Evolutionary conservation across 2,797 vertebrate species (phyloP).

Genomic region (Bufotes viridis): DNA sequence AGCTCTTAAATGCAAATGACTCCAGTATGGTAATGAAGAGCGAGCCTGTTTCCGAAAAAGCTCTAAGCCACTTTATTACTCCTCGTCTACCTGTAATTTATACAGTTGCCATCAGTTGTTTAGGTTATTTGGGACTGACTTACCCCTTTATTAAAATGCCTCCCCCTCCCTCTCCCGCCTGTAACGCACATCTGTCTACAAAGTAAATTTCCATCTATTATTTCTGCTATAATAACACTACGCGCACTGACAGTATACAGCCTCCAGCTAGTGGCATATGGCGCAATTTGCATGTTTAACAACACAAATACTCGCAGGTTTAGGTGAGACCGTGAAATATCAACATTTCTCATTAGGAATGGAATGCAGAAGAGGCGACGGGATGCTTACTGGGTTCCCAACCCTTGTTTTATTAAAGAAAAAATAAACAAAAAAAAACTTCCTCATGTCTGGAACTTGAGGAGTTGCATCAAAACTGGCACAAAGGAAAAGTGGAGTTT

Average conservation of each 20-base stretch:
- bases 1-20: slow-evolving; percentile 66
- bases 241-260: slow-evolving; percentile 8
- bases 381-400: not conserved
- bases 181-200: slow-evolving; percentile 27
- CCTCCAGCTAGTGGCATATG: slow-evolving; percentile 36
- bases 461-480: not conserved
- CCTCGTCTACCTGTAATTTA: not conserved
- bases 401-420: not conserved
- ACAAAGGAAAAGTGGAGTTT: not conserved
- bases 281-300: slow-evolving; percentile 43
- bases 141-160: not conserved
- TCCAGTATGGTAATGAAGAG: slow-evolving; percentile 59
- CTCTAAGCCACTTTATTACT: not conserved
- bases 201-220: slow-evolving; percentile 37
- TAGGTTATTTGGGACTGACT: not conserved
- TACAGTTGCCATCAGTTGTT: not conserved
- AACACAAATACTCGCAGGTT: slow-evolving; percentile 32
- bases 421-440: not conserved
- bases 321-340: slow-evolving; percentile 32
- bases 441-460: not conserved
- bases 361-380: not conserved
- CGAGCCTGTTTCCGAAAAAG: slow-evolving; percentile 45
- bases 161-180: not conserved
- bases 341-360: slow-evolving; percentile 15
- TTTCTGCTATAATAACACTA: slow-evolving; percentile 12